A percentile compares a stretch with the other conserved stretches of the same genome.
Evolutionary conservation across 2,113 vertebrate species (phyloP).

Genomic region (Chaetodon auriga): DNA sequence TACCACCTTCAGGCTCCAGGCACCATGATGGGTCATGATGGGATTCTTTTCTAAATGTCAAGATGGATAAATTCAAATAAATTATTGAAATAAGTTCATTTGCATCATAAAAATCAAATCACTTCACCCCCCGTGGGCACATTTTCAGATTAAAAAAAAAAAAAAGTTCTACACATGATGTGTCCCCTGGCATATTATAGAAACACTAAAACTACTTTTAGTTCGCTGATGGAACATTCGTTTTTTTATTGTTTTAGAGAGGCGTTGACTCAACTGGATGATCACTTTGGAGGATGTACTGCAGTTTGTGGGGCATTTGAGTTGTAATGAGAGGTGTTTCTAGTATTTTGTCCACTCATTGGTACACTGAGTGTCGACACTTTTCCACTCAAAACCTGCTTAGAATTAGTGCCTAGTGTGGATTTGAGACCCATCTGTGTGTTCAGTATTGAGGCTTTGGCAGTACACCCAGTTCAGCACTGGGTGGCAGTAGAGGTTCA

Average conservation of each 20-base stretch:
- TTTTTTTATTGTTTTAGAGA: not conserved
- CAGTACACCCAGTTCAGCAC: constrained; percentile 33
- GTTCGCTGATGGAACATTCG: not conserved
- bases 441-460: not conserved
- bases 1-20: not conserved
- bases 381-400: not conserved
- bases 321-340: not conserved
- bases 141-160: not conserved
- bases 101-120: not conserved
- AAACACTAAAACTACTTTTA: not conserved
- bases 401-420: not conserved
- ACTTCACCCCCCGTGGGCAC: too few species aligned
- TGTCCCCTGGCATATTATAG: not conserved
- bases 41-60: not conserved
- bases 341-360: not conserved
- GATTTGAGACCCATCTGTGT: not conserved
- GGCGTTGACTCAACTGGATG: not conserved
- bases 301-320: not conserved
- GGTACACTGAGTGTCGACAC: too few species aligned
- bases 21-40: too few species aligned
- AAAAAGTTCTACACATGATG: not conserved
- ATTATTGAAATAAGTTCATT: not conserved
- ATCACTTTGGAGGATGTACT: too few species aligned
- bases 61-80: not conserved
- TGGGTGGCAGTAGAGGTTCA: constrained; percentile 69